phyloP scores from a whole-genome alignment of 2,797 vertebrate species.

The Pteronotus mesoamericanus region DNA sequence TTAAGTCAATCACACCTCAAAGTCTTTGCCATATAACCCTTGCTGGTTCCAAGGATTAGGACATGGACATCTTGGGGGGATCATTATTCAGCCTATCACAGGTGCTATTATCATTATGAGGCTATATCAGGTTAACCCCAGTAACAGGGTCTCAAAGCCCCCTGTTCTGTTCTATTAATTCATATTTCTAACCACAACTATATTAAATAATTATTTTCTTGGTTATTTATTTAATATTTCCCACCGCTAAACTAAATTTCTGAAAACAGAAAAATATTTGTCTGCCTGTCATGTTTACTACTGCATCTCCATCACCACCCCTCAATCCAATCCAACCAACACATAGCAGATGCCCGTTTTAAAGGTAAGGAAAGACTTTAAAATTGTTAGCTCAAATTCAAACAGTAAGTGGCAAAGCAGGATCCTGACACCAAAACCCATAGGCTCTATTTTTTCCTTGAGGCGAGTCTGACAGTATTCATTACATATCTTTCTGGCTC shows the following conservation, averaged over 20 bases:
- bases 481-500: not conserved
- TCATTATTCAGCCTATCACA: not conserved
- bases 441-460: not conserved
- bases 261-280: not conserved
- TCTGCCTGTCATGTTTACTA: not conserved
- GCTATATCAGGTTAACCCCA: not conserved
- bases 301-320: not conserved
- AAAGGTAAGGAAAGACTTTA: not conserved
- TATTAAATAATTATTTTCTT: not conserved
- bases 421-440: not conserved
- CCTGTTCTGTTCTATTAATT: not conserved
- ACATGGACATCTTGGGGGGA: not conserved
- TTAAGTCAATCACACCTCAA: not conserved
- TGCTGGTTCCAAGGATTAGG: not conserved
- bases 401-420: not conserved
- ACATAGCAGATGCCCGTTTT: not conserved
- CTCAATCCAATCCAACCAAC: not conserved
- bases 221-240: not conserved
- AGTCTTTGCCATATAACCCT: not conserved
- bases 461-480: not conserved
- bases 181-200: not conserved
- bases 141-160: not conserved
- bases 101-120: not conserved
- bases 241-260: not conserved
- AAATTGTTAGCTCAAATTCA: not conserved